Evolutionary conservation across 2,888 invertebrate species (phyloP), one percentile per base, ranked within the genome.

Genomic region (Orthonevra nobilis): DNA sequence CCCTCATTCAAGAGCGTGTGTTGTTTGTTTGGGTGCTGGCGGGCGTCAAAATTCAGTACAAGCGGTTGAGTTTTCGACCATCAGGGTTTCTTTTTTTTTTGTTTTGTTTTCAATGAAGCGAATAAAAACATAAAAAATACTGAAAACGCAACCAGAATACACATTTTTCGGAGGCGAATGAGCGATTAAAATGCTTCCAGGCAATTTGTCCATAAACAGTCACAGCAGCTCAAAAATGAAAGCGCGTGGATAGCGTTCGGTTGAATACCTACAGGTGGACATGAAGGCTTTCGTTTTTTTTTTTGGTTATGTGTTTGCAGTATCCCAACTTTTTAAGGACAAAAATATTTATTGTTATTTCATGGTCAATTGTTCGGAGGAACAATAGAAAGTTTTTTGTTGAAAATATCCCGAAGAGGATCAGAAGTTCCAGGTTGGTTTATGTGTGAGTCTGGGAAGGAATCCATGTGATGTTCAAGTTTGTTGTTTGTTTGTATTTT

Each of bases 151-250:
- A 40, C 9, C 48, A 10, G 38, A 48, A 30, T 12, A 42, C 26
- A 42, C 2, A 64, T 66, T 58, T 69, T 69, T 58, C 2, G 48
- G 32, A 20, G 46, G n/a, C n/a, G n/a, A n/a, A n/a, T n/a, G n/a
- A n/a, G n/a, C 64, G 70, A 61, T 79, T 48, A 73, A 79, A 79
- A 73, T 61, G 66, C 66, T 79, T 79, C 79, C 79, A 68, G 79
- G 73, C 79, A 58, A 79, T 79, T 79, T 73, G 56, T 60, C 79
- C 60, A 56, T 36, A 60, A 73, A 79, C 60, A 79, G 60, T 73
- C 60, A 50, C 72, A 73, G 30, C 20, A 69, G 64, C 30, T 77
- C 77, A 60, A 26, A n/a, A n/a, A 60, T 72, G 72, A 64, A 79
- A 73, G 48, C 66, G 73, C 60, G 66, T 56, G 66, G 66, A 61